phyloP scores from a whole-genome alignment of 2,888 invertebrate species.

The Catocala fraxini region DNA sequence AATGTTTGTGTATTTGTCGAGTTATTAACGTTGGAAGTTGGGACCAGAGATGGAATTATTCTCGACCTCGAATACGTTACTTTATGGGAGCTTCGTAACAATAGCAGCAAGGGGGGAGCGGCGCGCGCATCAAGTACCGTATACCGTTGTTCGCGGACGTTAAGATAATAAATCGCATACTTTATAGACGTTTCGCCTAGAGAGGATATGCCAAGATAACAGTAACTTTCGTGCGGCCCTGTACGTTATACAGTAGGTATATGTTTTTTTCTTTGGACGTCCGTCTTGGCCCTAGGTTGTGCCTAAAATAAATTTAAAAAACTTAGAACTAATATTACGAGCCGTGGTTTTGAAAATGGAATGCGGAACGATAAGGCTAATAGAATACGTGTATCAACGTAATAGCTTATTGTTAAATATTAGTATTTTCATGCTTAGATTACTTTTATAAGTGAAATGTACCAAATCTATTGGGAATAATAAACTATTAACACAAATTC shows the following conservation, averaged over 20 bases:
- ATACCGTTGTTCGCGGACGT: conserved; percentile 67
- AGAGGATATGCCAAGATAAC: conserved; percentile 89
- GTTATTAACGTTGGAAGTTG: conserved; percentile 66
- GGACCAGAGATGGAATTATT: conserved; percentile 83
- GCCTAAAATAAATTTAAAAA: conserved; percentile 68
- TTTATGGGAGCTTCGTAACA: conserved; percentile 85
- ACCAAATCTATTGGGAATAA: conserved; percentile 4
- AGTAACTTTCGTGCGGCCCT: conserved; percentile 87
- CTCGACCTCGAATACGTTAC: conserved; percentile 69
- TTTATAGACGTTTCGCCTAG: conserved; percentile 85
- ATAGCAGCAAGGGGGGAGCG: conserved; percentile 86
- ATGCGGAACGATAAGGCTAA: conserved; percentile 15
- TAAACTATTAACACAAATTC: conserved; percentile 1
- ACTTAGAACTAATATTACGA: conserved; percentile 43
- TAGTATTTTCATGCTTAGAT: conserved; percentile 5
- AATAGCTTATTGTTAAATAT: conserved; percentile 6
- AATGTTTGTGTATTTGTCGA: conserved; percentile 30
- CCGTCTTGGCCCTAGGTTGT: conserved; percentile 67
- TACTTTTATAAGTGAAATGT: conserved; percentile 1
- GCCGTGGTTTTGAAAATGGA: conserved; percentile 32
- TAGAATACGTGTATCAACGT: conserved; percentile 8
- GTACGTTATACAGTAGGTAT: conserved; percentile 76
- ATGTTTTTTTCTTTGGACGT: conserved; percentile 71
- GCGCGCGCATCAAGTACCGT: conserved; percentile 79
- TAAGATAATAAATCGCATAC: conserved; percentile 79